Percentiles rank a stretch among this genome's conserved stretches.
These are phyloP conservation scores for Lagodon rhomboides DNA, from an alignment of 2,797 vertebrate species.

Conservation along the genomic window DNA sequence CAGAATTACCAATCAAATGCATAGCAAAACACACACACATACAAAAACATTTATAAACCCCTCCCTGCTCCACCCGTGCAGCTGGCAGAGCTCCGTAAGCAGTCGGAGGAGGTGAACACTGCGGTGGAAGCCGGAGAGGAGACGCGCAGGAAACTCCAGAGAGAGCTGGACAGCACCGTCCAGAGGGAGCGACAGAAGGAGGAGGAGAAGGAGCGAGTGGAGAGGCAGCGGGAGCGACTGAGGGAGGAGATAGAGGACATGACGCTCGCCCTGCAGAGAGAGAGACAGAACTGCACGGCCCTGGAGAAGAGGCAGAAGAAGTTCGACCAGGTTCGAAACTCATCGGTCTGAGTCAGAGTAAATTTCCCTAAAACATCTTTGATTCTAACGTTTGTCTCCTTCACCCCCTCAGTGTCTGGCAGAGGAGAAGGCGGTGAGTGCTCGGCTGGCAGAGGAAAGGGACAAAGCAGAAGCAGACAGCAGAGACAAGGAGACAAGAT, in stretches of 20 bases:
- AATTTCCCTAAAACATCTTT: neutral
- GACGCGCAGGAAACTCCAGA: conserved; percentile 87
- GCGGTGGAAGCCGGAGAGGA: conserved; percentile 89
- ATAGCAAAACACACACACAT: neutral
- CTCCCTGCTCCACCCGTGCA: conserved; percentile 53
- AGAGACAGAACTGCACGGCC: conserved; percentile 90
- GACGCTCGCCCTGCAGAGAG: conserved; percentile 90
- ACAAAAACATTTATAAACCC: neutral
- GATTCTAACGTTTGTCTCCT: conserved; percentile 2
- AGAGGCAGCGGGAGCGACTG: conserved; percentile 89
- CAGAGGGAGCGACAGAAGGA: conserved; percentile 88
- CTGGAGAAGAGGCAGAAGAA: conserved; percentile 96
- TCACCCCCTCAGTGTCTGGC: conserved; percentile 84
- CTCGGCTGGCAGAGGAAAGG: conserved; percentile 89
- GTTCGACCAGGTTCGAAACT: conserved; percentile 91
- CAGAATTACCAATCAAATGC: neutral
- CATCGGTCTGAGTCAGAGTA: neutral
- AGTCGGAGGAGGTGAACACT: conserved; percentile 90
- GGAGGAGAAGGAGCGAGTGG: conserved; percentile 89
- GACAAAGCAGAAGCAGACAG: conserved; percentile 92
- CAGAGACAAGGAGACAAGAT: conserved; percentile 92
- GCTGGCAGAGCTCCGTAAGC: conserved; percentile 90
- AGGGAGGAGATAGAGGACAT: conserved; percentile 94
- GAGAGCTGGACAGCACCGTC: conserved; percentile 88
- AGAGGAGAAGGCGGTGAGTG: conserved; percentile 92